Evolutionary conservation across 2,113 vertebrate genomes (phyloP), one percentile per base, ranked within the genome.

Genomic region (Octodon degus): DNA sequence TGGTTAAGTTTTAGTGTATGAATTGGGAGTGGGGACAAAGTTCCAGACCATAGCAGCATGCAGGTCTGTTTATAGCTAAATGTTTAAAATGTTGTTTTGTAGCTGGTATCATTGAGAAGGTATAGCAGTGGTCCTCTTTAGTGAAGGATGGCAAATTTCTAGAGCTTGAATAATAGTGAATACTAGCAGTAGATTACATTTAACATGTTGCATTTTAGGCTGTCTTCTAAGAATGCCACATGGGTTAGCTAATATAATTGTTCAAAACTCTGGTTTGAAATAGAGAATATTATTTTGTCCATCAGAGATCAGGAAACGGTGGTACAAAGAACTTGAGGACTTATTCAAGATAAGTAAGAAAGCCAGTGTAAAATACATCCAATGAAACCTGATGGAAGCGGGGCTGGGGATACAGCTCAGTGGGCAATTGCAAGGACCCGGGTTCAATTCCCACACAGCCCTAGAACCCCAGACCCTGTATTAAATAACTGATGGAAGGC

Each of bases 201-300:
- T 86, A n/a, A 83, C 12, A 27, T 83, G 30, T 43, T 89, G 4
- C 37, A 1, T 60, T 7, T 70, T 67, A 74, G 60, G 2, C 19
- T 82, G 1, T 87, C 86, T 76, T 80, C 91, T 82, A 70, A 95
- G 43, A 12, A 68, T 14, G 32, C 40, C 3, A 7, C 19, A 7
- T 47, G 50, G 55, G 77, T 87, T 65, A 87, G 90, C 37, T 65
- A 74, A 86, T 83, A 25, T 37, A 80, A 60, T 81, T 58, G 68
- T 80, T 84, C 34, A 50, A n/a, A 95, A 68, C n/a, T 92, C 5
- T 55, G 47, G 8, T 89, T 93, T 87, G 43, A 62, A 91, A n/a
- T 84, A 86, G 82, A 2, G 68, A 53, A 53, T 80, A 9, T 68
- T 86, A 40, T 37, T 90, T 34, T 91, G 70, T 89, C 63, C 40